phyloP scores from a whole-genome alignment of 2,797 vertebrate species.

The Eulemur coronatus region DNA sequence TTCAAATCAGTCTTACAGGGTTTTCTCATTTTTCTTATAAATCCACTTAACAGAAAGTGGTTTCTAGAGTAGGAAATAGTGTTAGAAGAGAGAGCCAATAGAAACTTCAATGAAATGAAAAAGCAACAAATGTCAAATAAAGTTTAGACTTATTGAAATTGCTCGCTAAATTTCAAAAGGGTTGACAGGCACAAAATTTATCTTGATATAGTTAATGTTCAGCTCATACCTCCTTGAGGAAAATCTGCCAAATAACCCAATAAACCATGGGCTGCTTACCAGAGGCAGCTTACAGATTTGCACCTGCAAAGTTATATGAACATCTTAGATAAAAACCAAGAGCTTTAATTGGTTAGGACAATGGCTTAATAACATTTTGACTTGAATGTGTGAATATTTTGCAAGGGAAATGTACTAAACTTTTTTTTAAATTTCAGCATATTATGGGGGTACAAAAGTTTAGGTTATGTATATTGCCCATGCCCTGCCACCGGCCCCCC shows the following conservation, averaged over 20 bases:
- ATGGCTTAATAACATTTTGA: slow-evolving; percentile 54
- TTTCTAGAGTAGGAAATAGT: slow-evolving; percentile 39
- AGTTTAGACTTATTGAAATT: slow-evolving; percentile 27
- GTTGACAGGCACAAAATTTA: slow-evolving; percentile 12
- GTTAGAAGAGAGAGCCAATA: slow-evolving; percentile 21
- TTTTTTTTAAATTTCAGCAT: neutral
- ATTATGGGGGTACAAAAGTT: too few species aligned
- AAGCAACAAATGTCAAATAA: slow-evolving; percentile 23
- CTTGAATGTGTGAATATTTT: slow-evolving; percentile 45
- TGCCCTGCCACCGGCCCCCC: too few species aligned
- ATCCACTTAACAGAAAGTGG: neutral
- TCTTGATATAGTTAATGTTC: slow-evolving; percentile 63
- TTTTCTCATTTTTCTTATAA: slow-evolving; percentile 36
- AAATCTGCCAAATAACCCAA: slow-evolving; percentile 51
- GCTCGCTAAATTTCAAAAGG: neutral
- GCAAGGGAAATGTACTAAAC: neutral
- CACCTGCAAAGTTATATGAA: slow-evolving; percentile 47
- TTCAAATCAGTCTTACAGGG: neutral
- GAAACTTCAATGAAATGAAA: slow-evolving; percentile 36
- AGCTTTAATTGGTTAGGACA: neutral
- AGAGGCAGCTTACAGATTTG: slow-evolving; percentile 43
- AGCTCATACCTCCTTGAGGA: slow-evolving; percentile 35
- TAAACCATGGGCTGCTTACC: slow-evolving; percentile 53
- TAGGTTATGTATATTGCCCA: too few species aligned
- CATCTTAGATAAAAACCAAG: slow-evolving; percentile 26